phyloP scores from a whole-genome alignment of 1,140 invertebrate species.

The Trissolcus basalis region DNA sequence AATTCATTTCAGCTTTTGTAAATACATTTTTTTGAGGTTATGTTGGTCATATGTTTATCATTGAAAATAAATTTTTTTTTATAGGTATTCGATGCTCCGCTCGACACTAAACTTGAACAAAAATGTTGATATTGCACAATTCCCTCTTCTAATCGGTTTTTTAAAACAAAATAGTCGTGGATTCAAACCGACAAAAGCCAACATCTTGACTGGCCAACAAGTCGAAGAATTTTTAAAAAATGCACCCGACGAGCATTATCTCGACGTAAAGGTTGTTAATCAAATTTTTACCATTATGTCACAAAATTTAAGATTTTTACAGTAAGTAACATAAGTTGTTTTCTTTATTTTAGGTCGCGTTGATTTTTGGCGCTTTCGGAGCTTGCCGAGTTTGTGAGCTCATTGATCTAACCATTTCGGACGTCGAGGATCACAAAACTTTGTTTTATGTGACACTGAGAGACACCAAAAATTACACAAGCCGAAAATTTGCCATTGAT shows the following conservation, averaged over 20 bases:
- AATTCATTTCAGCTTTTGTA: neutral
- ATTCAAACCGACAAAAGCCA: slow-evolving; percentile 10
- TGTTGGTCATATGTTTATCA: neutral
- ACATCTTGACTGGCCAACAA: slow-evolving; percentile 5
- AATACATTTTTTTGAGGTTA: neutral
- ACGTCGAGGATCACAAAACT: neutral
- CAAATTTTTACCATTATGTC: too few species aligned
- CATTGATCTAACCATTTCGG: neutral
- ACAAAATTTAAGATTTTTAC: too few species aligned
- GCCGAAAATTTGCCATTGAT: slow-evolving; percentile 5
- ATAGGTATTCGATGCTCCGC: slow-evolving; percentile 15
- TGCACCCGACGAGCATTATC: slow-evolving; percentile 11
- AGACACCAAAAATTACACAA: neutral
- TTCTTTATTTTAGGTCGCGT: slow-evolving; percentile 4
- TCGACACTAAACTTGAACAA: slow-evolving; percentile 8
- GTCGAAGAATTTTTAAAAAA: slow-evolving; percentile 3
- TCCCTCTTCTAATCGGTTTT: slow-evolving; percentile 4
- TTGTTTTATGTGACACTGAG: neutral
- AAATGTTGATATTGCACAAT: slow-evolving; percentile 10
- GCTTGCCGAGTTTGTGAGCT: neutral
- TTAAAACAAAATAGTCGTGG: slow-evolving; percentile 13
- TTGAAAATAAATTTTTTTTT: slow-evolving; percentile 5
- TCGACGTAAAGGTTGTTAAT: slow-evolving; percentile 3
- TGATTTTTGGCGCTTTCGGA: slow-evolving; percentile 5
- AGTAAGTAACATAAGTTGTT: too few species aligned